Base-by-base conservation (phyloP, 1,140 invertebrate genomes). In the Drosophila bipectinata region DNA sequence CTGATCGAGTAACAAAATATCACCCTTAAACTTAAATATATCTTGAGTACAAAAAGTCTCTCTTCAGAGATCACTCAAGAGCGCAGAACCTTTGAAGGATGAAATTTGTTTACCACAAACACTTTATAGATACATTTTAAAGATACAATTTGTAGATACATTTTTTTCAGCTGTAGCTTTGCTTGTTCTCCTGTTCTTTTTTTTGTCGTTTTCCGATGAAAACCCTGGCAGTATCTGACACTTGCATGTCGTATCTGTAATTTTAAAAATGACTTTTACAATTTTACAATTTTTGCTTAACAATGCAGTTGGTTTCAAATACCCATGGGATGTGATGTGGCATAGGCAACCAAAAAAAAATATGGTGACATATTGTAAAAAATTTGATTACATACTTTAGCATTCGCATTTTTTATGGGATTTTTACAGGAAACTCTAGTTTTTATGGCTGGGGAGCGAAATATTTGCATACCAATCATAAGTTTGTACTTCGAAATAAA, bases 31-130 rank as follows among this genome's bases (percentile, higher is more conserved):
- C 5, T 28, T 28, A 10, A 32, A 37, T 2, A 44, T 15, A 14
- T 44, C 39, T 44, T 15, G 4, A 37, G 34, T 12, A 37, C 18
- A 18, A 18, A 18, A 18, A 18, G 18, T 18, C 1, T 18, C 18
- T 37, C 10, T 10, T 0, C 10, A 37, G 3, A 37, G 34, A 37
- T 37, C 34, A 37, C 41, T 44, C n/a, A 44, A 44, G 5, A 44
- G 14, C 10, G 2, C 0, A 37, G 2, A 37, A 4, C 34, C 34
- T 37, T 44, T 18, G 5, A 18, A 58, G 47, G 28, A 64, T 30
- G 41, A 60, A 59, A 79, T 62, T 79, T 79, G 77, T 79, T 79
- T 79, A 79, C 77, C 47, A 60, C 59, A 79, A 79, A 75, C 60
- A 80, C 63, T 64, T 69, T 79, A 58, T 69, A 73, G 55, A 56